These are phyloP conservation scores for Rhinophrynus dorsalis DNA, from an alignment of 2,797 vertebrate species.

Conservation along the genomic window DNA sequence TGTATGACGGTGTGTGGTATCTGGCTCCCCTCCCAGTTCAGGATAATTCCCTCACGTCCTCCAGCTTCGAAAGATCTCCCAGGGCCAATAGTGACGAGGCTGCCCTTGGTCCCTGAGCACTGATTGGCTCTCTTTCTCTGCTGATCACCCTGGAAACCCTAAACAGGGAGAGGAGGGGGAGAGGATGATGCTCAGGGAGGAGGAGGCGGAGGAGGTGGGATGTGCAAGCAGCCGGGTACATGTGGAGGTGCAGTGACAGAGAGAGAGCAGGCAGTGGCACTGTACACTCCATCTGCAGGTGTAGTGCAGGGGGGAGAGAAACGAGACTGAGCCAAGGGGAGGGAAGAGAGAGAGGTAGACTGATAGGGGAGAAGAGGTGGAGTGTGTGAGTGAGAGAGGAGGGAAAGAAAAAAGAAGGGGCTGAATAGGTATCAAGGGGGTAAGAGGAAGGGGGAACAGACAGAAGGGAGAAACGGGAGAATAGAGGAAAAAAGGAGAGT, in stretches of 20 bases:
- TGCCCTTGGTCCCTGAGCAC: constrained; percentile 42
- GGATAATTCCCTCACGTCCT: constrained; percentile 35
- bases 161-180: constrained; percentile 53
- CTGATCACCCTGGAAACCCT: constrained; percentile 63
- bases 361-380: background rate
- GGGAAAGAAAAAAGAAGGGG: too few species aligned
- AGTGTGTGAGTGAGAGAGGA: constrained; percentile 39
- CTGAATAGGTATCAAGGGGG: too few species aligned
- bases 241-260: constrained; percentile 23
- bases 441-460: background rate
- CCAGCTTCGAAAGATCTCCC: constrained; percentile 57
- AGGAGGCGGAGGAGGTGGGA: constrained; percentile 21
- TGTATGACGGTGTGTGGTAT: background rate
- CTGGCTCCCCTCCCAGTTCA: background rate
- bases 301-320: background rate
- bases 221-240: constrained; percentile 24
- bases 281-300: constrained; percentile 14
- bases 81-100: constrained; percentile 61
- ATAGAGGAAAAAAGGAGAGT: too few species aligned
- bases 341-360: constrained; percentile 25
- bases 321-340: too few species aligned
- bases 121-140: constrained; percentile 68
- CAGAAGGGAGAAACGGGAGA: too few species aligned
- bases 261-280: background rate
- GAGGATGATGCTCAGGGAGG: constrained; percentile 38